Base-by-base conservation (phyloP, 2,113 vertebrate genomes). In the Aphyosemion australe region DNA sequence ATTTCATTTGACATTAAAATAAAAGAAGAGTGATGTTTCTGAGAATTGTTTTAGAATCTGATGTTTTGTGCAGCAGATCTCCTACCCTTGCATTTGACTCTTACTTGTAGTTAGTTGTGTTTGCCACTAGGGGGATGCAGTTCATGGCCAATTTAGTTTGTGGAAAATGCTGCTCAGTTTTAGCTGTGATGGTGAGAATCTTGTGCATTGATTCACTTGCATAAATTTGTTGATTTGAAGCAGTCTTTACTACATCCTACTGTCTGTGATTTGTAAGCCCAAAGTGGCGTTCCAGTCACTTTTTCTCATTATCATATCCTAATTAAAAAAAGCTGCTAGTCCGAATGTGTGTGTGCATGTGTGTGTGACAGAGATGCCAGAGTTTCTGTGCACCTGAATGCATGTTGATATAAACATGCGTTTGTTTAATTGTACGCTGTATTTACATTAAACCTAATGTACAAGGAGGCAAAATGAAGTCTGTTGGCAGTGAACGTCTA, bases 41-140 rank as follows among this genome's bases (percentile, higher is more conserved):
- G 9, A 37, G 34, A 37, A 37, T 5, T 37, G 9, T 37, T 37
- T 37, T 1, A 10, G 9, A 37, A 7, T 37, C 1, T 37, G 34
- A 10, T 37, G 6, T 5, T 37, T 37, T 37, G 26, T 48, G 15
- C 18, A 31, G 53, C 67, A 69, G 20, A 4, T 20, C 34, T 64
- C 26, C 61, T 45, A 5, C 21, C 12, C 16, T 31, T 34, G 2
- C 66, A 9, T 32, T 46, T 48, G 14, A 15, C 26, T 8, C 15
- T 26, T 20, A 12, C 37, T 18, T 89, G 87, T 66, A 61, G 65
- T 84, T 61, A 31, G 66, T 1, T 0, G 0, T 39, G 13, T 43
- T 21, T n/a, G 34, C 88, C 90, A 91, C 89, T 78, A 85, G 90
- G 89, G 56, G 90, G 90, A 82, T 49, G 55, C 54, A 67, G 58